Evolutionary conservation across 2,888 invertebrate species (phyloP), one percentile per base, ranked within the genome.

Genomic region (Rhodophaea formosa): DNA sequence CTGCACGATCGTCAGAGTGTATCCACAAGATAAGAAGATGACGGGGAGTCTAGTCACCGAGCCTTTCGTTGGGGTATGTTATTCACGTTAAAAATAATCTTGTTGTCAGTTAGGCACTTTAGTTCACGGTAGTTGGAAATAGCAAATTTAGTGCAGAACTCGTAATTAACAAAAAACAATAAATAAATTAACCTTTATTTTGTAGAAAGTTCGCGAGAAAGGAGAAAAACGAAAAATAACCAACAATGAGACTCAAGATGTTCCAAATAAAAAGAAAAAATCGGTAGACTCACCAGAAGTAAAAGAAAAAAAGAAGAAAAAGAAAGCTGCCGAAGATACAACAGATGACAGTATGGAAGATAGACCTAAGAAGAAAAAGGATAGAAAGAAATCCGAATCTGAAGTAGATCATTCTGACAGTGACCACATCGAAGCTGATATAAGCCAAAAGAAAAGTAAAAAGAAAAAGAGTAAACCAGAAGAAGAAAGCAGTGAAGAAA

Each of bases 1-100:
- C 46, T 92, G 92, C 60, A 92, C 91, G 10, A 84, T 93, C 60
- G 57, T 90, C 15, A 75, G 66, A 42, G 81, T 86, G 6, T 77
- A 84, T 45, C 66, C 77, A 0, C 79, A 82, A 46, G 66, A 74
- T 2, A 81, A 82, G 59, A 91, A 84, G 68, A 81, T 93, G 72
- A 70, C 77, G 0, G 88, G 91, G 32, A 92, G 92, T 57, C 75
- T 93, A 14, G 80, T 68, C 1, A 80, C 80, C 0, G 65, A 67
- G 3, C 84, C 87, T 0, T 86, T 85, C 51, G 72, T 72, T 0
- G 65, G 61, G 8, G 88, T 88, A 63, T 80, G 87, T 74, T n/a
- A 63, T 44, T 14, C 12, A 23, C 2, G 5, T 23, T 5, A 23
- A 5, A 23, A 23, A 23, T 23, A 23, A 3, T 23, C 5, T 23